phyloP scores from a whole-genome alignment of 2,113 vertebrate genomes.

The Aptenodytes patagonicus region DNA sequence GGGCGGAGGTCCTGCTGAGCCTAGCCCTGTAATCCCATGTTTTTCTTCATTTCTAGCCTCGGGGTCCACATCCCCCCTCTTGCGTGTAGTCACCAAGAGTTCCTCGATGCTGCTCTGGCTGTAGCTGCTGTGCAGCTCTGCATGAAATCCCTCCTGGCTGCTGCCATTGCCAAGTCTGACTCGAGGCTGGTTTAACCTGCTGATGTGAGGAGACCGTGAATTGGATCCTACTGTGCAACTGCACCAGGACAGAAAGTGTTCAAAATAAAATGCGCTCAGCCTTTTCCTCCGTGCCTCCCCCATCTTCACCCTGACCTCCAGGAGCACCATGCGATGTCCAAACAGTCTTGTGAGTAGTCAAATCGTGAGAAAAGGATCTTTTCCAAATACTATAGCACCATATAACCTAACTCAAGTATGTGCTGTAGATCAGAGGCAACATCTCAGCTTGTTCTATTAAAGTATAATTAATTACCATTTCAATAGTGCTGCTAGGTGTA shows the following conservation, averaged over 20 bases:
- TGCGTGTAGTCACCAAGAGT: not conserved
- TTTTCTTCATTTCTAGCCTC: not conserved
- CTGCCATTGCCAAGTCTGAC: not conserved
- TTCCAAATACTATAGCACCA: not conserved
- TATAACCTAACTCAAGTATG: not conserved
- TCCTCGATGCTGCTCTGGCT: rapidly evolving
- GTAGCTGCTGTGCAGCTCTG: rapidly evolving
- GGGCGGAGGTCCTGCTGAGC: not conserved
- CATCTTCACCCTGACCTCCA: not conserved
- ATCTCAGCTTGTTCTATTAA: not conserved
- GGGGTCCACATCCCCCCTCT: rapidly evolving
- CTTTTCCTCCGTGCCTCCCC: not conserved
- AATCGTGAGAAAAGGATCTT: not conserved
- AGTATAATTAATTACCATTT: slow-evolving; percentile 15
- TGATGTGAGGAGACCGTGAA: not conserved
- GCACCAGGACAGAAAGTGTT: not conserved
- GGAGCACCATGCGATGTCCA: not conserved
- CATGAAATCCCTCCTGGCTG: not conserved
- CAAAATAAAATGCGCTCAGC: not conserved
- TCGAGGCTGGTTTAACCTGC: not conserved
- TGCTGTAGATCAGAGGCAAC: not conserved
- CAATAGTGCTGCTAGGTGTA: not conserved
- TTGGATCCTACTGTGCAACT: rapidly evolving
- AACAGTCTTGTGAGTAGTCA: not conserved
- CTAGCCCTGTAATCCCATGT: not conserved